Conservation (phyloP, 2,888 invertebrate species). For the Sylvicola cinctus region DNA sequence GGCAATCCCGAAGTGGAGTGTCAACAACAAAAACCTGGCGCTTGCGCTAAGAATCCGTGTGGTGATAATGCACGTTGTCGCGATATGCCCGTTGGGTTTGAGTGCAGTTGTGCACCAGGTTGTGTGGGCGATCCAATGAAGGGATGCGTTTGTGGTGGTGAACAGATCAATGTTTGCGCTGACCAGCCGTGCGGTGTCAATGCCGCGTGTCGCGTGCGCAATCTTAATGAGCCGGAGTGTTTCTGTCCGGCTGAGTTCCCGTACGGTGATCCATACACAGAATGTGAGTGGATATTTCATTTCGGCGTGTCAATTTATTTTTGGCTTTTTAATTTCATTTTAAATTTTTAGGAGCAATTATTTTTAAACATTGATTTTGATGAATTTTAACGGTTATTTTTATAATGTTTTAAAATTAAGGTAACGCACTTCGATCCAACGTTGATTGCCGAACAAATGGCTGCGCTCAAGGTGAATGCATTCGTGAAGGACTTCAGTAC, state of each 20-base stretch:
- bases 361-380: background rate
- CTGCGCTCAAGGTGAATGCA: constrained; percentile 67
- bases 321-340: constrained; percentile 1
- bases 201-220: constrained; percentile 54
- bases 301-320: constrained; percentile 1
- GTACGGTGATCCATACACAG: constrained; percentile 63
- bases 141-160: constrained; percentile 56
- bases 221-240: constrained; percentile 50
- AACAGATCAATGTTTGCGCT: constrained; percentile 49
- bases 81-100: constrained; percentile 54
- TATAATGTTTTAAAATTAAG: constrained; percentile 16
- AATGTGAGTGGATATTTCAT: constrained; percentile 43
- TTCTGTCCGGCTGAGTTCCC: constrained; percentile 68
- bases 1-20: constrained; percentile 52
- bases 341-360: constrained; percentile 2
- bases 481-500: constrained; percentile 65
- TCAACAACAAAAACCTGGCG: constrained; percentile 43
- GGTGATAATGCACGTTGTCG: constrained; percentile 66
- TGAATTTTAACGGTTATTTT: background rate
- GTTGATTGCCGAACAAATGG: constrained; percentile 68
- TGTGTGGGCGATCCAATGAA: constrained; percentile 65
- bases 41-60: constrained; percentile 64
- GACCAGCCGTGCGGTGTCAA: constrained; percentile 62
- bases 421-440: constrained; percentile 34
- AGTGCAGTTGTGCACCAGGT: constrained; percentile 59